Base-by-base conservation (phyloP, 2,113 vertebrate species). In the Columba livia region DNA sequence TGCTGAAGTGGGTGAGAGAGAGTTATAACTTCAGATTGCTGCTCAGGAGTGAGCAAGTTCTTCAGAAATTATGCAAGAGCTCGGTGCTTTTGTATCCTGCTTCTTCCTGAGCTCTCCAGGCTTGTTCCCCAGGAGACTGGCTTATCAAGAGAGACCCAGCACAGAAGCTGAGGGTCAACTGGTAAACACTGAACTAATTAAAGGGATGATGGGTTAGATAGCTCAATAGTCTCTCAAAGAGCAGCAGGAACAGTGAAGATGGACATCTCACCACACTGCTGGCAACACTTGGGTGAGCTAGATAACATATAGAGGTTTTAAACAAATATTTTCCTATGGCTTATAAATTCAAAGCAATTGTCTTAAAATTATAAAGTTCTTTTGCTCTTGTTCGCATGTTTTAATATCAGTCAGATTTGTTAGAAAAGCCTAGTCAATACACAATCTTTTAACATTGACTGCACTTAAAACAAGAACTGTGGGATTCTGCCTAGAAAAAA, bases 361-460 rank as follows among this genome's bases (percentile, higher is more conserved):
- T 71, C 15, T 66, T 57, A 15, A 38, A 85, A 53, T 38, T 36
- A 69, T n/a, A 6, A 54, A 62, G 10, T 56, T 79, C 53, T 40
- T 28, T 18, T 53, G 18, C 13, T 70, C 1, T 54, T 28, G 6
- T 77, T 65, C 0, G 0, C 44, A 23, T 50, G 9, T 73, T 31
- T 80, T 80, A 24, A 21, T 29, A 69, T 12, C 9, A 19, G 32
- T 7, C 44, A 53, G 29, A 15, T 83, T 79, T 70, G 24, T 19
- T 26, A 38, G 50, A 44, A 65, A 92, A 83, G 2, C 58, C 51
- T 25, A 8, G 18, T 67, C 61, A 64, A 38, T 20, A 28, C 34
- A 44, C 5, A 53, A 3, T 24, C 6, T 57, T 85, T 72, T n/a
- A 65, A 73, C 7, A 47, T 0, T 29, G 29, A 9, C 23, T 72